Evolutionary conservation across 2,797 vertebrate species (phyloP), one percentile per base, ranked within the genome.

Genomic region (Hephaestus fuliginosus): DNA sequence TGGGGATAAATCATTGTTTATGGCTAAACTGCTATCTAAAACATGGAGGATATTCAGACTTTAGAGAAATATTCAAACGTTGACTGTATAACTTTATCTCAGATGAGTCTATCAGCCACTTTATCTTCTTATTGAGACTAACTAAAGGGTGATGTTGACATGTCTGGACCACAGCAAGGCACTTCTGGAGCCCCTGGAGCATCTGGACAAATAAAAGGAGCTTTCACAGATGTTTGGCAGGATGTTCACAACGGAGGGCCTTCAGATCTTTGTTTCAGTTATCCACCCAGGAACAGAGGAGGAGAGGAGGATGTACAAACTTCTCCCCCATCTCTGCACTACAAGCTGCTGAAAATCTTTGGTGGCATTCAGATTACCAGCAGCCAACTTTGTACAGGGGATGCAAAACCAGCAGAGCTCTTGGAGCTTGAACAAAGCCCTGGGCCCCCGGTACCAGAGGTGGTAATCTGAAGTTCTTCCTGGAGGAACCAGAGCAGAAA

Each of bases 241-340:
- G 25, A 57, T 3, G 67, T 52, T 70, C 22, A 70, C 67, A 44
- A 5, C 20, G 51, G 22, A 69, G 15, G 51, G 36, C 14, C 66
- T 55, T 18, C 51, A 57, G 39, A 46, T 30, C 22, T 57, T 69
- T 44, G 6, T 69, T 3, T 44, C 52, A 9, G 53, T 30, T 8
- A 1, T 46, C 3, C 22, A 1, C 2, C 33, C 65, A 53, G 14
- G 2, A 13, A 15, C 44, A 41, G 30, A 66, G 48, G 18, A 22
- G 20, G 33, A 41, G 30, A 66, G 48, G 18, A 22, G 20, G 33
- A 6, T 3, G 44, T 20, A 20, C 43, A 49, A 30, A 30, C 15
- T 17, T 33, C 48, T 5, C 22, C 44, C 17, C 41, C n/a, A 25
- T 17, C 22, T 9, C 61, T 63, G 13, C 41, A 44, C 41, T 17